Conservation (phyloP, 2,113 vertebrate genomes). For the Trachemys scripta region DNA sequence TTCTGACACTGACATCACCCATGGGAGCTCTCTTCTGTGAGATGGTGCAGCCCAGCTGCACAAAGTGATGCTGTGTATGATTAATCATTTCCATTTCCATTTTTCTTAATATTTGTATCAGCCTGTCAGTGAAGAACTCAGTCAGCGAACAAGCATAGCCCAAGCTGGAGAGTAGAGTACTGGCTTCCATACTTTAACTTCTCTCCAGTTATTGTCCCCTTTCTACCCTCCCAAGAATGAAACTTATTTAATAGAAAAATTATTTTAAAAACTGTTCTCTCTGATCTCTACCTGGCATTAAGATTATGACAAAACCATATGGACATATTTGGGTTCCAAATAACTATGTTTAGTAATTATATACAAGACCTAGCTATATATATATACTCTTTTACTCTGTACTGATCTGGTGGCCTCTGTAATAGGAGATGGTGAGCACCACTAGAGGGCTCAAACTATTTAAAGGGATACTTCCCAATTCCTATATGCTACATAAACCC, state of each 20-base stretch:
- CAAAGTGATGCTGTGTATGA: background rate
- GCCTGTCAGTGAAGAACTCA: background rate
- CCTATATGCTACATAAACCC: background rate
- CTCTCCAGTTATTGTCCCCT: background rate
- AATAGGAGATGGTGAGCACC: background rate
- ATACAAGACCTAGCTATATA: background rate
- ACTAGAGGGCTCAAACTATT: background rate
- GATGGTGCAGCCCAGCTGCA: background rate
- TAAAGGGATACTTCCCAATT: background rate
- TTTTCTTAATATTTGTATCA: background rate
- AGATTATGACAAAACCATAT: background rate
- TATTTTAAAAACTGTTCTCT: background rate
- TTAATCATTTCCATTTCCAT: background rate
- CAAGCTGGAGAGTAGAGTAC: background rate
- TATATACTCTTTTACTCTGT: background rate
- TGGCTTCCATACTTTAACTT: background rate
- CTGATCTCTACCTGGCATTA: background rate
- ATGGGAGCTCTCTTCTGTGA: background rate
- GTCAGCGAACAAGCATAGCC: background rate
- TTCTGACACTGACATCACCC: background rate
- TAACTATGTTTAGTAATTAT: background rate
- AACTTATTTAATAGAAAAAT: background rate
- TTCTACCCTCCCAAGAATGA: background rate
- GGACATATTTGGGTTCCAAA: accelerated
- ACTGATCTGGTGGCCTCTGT: background rate